A percentile compares a stretch with the other conserved stretches of the same genome.
phyloP scores from a whole-genome alignment of 2,888 invertebrate species.

The Oscheius sp. region DNA sequence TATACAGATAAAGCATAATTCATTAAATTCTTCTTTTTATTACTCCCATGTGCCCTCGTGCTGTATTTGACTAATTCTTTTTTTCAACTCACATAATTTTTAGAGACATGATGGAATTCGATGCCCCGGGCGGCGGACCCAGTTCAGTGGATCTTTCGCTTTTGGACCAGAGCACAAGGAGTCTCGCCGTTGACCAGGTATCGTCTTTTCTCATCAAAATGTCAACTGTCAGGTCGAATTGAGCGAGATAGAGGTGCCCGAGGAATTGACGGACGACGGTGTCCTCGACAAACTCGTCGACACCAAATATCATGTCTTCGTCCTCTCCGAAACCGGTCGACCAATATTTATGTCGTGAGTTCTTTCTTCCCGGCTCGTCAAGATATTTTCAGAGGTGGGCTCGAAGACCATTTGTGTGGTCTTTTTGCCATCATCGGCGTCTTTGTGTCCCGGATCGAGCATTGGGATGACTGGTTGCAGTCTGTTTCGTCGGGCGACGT shows the following conservation, averaged over 20 bases:
- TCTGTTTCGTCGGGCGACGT: slow-evolving; percentile 88
- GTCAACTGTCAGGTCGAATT: slow-evolving; percentile 30
- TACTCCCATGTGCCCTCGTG: not conserved
- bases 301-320: slow-evolving; percentile 64
- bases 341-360: slow-evolving; percentile 69
- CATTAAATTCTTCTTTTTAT: not conserved
- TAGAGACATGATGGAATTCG: slow-evolving; percentile 16
- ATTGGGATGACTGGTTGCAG: slow-evolving; percentile 82
- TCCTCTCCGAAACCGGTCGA: slow-evolving; percentile 68
- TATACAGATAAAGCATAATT: not conserved
- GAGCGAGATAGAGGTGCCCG: slow-evolving; percentile 29
- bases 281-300: slow-evolving; percentile 56
- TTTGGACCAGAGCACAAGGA: not conserved
- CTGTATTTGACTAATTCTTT: not conserved
- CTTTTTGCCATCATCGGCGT: slow-evolving; percentile 67
- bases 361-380: not conserved
- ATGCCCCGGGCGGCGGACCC: slow-evolving; percentile 25
- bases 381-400: slow-evolving; percentile 59
- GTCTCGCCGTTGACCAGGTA: not conserved
- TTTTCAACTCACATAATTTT: no score
- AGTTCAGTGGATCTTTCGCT: slow-evolving; percentile 21
- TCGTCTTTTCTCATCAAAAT: not conserved
- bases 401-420: slow-evolving; percentile 66
- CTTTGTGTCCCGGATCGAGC: slow-evolving; percentile 63
- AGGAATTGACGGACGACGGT: slow-evolving; percentile 27